Evolutionary conservation across 2,888 invertebrate species (phyloP), one percentile per base, ranked within the genome.

Genomic region (Rhynchonema sp.): DNA sequence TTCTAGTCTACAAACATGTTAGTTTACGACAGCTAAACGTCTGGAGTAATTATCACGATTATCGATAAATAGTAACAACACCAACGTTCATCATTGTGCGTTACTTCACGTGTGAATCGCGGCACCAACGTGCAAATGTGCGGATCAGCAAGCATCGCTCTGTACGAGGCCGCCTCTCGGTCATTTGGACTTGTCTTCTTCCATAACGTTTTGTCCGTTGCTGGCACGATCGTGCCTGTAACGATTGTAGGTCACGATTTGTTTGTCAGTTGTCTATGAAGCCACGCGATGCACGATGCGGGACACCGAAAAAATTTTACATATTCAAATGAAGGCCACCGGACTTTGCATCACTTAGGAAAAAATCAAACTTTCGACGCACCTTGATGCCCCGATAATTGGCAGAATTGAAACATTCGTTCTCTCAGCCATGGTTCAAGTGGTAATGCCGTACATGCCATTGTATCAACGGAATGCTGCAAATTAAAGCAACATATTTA

Each of bases 11-110:
- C n/a, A n/a, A n/a, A n/a, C n/a, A n/a, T n/a, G n/a, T n/a, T n/a
- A n/a, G n/a, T n/a, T n/a, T n/a, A n/a, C n/a, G n/a, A n/a, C 17
- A 38, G 38, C 17, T 38, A 17, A 38, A 38, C 38, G 38, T 38
- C 9, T 38, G 38, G 9, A 38, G 17, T 38, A 38, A 38, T 13
- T 17, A 38, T 17, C 6, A 17, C 6, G 17, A 38, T 17, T 17
- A 38, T 38, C 38, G 17, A 38, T 38, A 6, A 38, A 38, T 38
- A 6, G n/a, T n/a, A n/a, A n/a, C 38, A 17, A 26, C 22, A 59
- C 66, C 64, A 70, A 77, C 77, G 72, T 66, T 77, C 77, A 30
- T 72, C 71, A 59, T 75, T 75, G 62, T 75, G 75, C 64, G 73
- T 72, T 58, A 30, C 38, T 30, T 2, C 74, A 54, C 75, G 65